Evolutionary conservation across 2,888 invertebrate species (phyloP), one percentile per base, ranked within the genome.

Genomic region (Calliopum simillimum): DNA sequence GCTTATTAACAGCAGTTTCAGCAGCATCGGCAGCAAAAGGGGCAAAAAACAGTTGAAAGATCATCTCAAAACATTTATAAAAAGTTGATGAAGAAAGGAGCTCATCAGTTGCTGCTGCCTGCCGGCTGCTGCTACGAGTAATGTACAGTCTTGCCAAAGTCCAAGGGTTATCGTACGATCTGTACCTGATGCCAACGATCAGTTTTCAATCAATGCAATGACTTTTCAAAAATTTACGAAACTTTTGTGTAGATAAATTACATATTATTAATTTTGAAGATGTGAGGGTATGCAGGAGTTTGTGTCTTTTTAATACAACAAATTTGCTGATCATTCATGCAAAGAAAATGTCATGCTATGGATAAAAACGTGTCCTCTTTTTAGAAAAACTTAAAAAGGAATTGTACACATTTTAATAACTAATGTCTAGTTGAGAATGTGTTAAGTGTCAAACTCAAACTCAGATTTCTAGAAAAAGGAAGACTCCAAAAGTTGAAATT

Each of bases 111-210:
- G 33, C 33, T 33, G 33, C 33, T 33, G 33, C 33, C n/a, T n/a
- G n/a, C n/a, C n/a, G n/a, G n/a, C n/a, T n/a, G n/a, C n/a, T n/a
- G n/a, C n/a, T n/a, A n/a, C n/a, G n/a, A n/a, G n/a, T 53, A 23
- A 53, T 13, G 25, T 19, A 53, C 58, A 16, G 23, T 41, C 14
- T 58, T 16, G 13, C 58, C 23, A 25, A 4, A 13, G 33, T 21
- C 33, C 41, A 23, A 53, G 21, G 23, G 13, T 53, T 53, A 23
- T 19, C 51, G 64, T 33, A 33, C 33, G 33, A 51, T 16, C 41
- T 16, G 41, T 53, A 64, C 64, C 64, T 64, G 64, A 64, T 64
- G 64, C 64, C 53, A 64, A 21, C 53, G 23, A 63, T 49, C 43
- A 63, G 13, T 53, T 53, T 23, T 53, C 13, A 23, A 53, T 23